phyloP scores from a whole-genome alignment of 1,140 invertebrate species.

The Pissodes strobi region DNA sequence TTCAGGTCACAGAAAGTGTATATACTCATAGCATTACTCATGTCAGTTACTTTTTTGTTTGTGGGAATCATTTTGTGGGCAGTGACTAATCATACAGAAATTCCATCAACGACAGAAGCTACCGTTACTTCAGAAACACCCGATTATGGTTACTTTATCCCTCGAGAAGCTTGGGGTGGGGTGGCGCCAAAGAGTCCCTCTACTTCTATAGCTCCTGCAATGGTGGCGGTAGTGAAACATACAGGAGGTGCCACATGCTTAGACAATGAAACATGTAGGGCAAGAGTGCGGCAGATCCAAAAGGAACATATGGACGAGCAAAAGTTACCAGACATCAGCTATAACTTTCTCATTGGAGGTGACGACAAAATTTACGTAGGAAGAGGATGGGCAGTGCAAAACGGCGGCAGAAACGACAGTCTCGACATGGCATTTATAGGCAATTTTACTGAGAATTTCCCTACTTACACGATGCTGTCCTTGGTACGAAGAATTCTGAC shows the following conservation, averaged over 20 bases:
- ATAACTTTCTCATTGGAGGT: slow-evolving; percentile 72
- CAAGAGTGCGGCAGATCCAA: slow-evolving; percentile 55
- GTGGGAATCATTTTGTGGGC: too few species aligned
- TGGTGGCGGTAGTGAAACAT: slow-evolving; percentile 57
- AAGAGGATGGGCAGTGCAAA: slow-evolving; percentile 63
- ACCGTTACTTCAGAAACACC: background rate
- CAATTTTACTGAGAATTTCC: slow-evolving; percentile 52
- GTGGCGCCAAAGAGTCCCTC: too few species aligned
- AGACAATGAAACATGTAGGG: slow-evolving; percentile 51
- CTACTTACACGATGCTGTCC: slow-evolving; percentile 48
- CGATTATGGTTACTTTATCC: background rate
- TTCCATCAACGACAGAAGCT: too few species aligned
- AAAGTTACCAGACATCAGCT: slow-evolving; percentile 57
- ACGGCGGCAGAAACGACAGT: slow-evolving; percentile 58
- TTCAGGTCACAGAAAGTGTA: too few species aligned
- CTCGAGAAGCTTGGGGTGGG: background rate
- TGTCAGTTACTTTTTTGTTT: too few species aligned
- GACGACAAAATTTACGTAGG: slow-evolving; percentile 68
- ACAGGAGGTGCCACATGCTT: slow-evolving; percentile 51
- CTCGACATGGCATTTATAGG: slow-evolving; percentile 59
- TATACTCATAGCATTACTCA: too few species aligned
- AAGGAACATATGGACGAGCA: slow-evolving; percentile 53
- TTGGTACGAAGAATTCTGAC: too few species aligned
- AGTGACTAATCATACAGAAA: background rate
- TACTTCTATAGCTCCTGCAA: slow-evolving; percentile 42